Conservation (phyloP, 2,797 vertebrate genomes). For the Chromis chromis region DNA sequence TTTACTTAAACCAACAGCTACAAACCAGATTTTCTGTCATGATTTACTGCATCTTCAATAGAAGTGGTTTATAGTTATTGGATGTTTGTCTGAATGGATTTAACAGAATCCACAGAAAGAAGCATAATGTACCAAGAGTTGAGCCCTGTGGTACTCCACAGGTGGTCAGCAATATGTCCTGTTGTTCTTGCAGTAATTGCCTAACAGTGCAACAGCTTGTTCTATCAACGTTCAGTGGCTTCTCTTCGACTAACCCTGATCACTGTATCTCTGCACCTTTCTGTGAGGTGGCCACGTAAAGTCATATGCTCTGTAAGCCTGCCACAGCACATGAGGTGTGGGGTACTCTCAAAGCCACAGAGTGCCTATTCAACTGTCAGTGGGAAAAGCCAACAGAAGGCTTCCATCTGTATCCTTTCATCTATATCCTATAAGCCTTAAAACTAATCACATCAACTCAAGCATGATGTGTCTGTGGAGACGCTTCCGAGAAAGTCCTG, state of each 20-base stretch:
- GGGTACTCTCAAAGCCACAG: constrained; percentile 60
- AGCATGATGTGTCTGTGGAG: constrained; percentile 60
- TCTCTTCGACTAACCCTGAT: constrained; percentile 4
- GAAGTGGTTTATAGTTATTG: background rate
- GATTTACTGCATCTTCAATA: background rate
- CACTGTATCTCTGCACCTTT: constrained; percentile 14
- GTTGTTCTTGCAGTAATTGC: background rate
- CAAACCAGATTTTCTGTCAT: background rate
- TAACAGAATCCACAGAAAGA: background rate
- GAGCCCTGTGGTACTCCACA: constrained; percentile 21
- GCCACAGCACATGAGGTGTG: constrained; percentile 59
- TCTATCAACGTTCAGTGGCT: background rate
- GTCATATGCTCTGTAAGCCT: constrained; percentile 44
- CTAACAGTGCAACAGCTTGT: background rate
- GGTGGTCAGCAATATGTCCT: background rate
- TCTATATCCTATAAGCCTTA: constrained; percentile 71
- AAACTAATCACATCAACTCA: constrained; percentile 71
- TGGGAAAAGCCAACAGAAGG: constrained; percentile 79
- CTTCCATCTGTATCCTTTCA: constrained; percentile 77
- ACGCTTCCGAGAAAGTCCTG: constrained; percentile 51
- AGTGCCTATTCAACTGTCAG: constrained; percentile 74
- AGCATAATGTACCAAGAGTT: constrained; percentile 2
- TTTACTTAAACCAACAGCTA: too few relatives aligned
- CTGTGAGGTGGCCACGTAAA: constrained; percentile 52
- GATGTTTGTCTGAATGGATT: background rate